These are phyloP conservation scores for Hiodon tergisus DNA, from an alignment of 2,113 vertebrate species.

Conservation along the genomic window DNA sequence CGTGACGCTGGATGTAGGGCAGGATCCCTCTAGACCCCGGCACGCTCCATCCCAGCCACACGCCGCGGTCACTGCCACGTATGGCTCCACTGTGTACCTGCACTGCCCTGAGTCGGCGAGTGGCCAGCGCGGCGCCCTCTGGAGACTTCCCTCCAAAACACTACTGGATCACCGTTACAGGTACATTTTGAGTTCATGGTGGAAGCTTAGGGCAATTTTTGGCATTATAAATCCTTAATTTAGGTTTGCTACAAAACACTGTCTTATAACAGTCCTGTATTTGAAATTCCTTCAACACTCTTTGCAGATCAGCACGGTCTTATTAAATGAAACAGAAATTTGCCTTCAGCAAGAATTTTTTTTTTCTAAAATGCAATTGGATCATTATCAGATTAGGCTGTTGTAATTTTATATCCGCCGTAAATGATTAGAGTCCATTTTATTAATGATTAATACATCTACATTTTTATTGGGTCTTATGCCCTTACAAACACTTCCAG, in stretches of 20 bases:
- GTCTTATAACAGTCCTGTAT: no score
- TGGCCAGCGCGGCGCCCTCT: slow-evolving; percentile 53
- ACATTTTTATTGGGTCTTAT: neutral
- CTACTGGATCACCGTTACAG: slow-evolving; percentile 62
- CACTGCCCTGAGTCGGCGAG: slow-evolving; percentile 62
- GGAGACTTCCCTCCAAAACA: slow-evolving; percentile 63
- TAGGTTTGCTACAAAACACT: no score
- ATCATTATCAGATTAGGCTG: no score
- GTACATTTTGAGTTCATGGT: slow-evolving; percentile 38
- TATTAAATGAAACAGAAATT: no score
- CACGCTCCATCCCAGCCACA: slow-evolving; percentile 50
- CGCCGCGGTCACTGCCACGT: slow-evolving; percentile 57
- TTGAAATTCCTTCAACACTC: no score
- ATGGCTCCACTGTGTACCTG: slow-evolving; percentile 64
- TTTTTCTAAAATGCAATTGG: no score
- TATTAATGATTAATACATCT: neutral
- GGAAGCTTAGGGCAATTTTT: no score
- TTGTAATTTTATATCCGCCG: no score
- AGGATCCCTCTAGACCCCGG: slow-evolving; percentile 32
- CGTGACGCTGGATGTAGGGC: slow-evolving; percentile 52
- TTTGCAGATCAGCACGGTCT: no score
- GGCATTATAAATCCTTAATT: no score
- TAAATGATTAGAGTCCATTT: no score
- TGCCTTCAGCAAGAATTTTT: no score
- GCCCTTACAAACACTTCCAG: neutral